Conservation (phyloP, 2,888 invertebrate species). For the Hyles lineata region DNA sequence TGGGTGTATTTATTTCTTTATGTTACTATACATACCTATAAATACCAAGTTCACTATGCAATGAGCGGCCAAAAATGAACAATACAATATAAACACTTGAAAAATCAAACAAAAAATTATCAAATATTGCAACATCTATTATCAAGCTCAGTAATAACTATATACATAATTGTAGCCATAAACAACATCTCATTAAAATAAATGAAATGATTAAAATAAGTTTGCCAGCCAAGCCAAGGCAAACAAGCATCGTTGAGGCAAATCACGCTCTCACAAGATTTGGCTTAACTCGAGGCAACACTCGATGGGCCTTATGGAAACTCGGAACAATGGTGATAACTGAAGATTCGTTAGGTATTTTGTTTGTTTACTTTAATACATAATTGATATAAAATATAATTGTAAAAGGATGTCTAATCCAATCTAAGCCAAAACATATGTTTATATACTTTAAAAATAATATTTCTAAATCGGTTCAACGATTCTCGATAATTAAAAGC, state of each 20-base stretch:
- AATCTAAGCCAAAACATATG: too few species aligned
- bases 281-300: slow-evolving; percentile 54
- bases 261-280: slow-evolving; percentile 54
- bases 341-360: not conserved
- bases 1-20: too few species aligned
- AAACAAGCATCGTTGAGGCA: slow-evolving; percentile 43
- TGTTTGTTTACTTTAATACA: not conserved
- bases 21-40: too few species aligned
- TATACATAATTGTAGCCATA: not conserved
- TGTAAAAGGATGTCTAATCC: too few species aligned
- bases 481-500: not conserved
- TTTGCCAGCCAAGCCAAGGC: not conserved
- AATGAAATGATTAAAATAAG: not conserved
- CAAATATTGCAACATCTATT: too few species aligned
- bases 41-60: too few species aligned
- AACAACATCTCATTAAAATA: not conserved
- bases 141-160: not conserved
- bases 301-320: slow-evolving; percentile 37
- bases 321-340: slow-evolving; percentile 38
- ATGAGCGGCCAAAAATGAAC: too few species aligned
- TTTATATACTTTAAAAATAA: too few species aligned
- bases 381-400: too few species aligned
- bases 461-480: too few species aligned
- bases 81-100: too few species aligned
- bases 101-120: too few species aligned